Evolutionary conservation across 2,113 vertebrate species (phyloP), one percentile per base, ranked within the genome.

Genomic region (Mesembrinibis cayennensis): DNA sequence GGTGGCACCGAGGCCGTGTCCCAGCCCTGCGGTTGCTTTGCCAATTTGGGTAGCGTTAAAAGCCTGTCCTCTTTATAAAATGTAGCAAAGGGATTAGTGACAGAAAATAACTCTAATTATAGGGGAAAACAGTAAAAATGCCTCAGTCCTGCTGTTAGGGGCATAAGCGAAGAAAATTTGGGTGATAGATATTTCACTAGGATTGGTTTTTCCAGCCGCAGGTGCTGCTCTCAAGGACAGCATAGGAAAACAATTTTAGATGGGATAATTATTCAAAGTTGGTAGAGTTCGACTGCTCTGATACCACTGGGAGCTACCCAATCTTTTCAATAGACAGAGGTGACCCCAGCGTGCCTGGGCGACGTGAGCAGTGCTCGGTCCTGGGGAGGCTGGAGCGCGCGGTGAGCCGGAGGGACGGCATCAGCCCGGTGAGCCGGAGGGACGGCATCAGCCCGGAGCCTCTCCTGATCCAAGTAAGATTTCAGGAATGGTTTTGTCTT

Each of bases 1-100:
- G 40, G 14, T 15, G n/a, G 22, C 18, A 2, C 8, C 1, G 16
- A 6, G 58, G 38, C 2, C 0, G 2, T 1, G 56, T 1, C 27
- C 22, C 1, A 3, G 10, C 36, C 21, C 52, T 0, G 42, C 7
- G 0, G 30, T 4, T 11, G 21, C 49, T 16, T 15, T 16, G 30
- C 13, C 34, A 2, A 0, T 17, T 10, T 3, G 36, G 49, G 34
- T 10, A 3, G 27, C 5, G 11, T 10, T 7, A 9, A 10, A 18
- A 44, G 18, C 0, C 14, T 3, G 21, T 15, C 18, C 5, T 18
- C 10, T 4, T 4, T 6, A 2, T 22, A 8, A 42, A 38, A 7
- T 1, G 2, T 1, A 26, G 45, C 8, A 2, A 10, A 10, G 36
- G 10, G 12, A 2, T 26, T 4, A 9, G 18, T 1, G 8, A 6